Evolutionary conservation across 2,888 invertebrate species (phyloP), one percentile per base, ranked within the genome.

Genomic region (Cerastis leucographa): DNA sequence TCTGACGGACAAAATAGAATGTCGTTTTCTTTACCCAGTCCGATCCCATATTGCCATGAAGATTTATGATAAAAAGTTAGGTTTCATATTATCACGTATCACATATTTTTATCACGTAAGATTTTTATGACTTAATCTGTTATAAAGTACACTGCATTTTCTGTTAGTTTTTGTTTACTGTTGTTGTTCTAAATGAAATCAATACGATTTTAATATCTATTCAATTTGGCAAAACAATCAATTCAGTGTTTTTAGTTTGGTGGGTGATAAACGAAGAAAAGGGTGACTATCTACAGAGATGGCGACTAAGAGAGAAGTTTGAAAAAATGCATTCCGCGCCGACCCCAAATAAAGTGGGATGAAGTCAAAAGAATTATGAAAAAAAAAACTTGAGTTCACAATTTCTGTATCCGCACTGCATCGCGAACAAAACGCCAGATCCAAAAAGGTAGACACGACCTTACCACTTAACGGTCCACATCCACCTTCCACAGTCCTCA

Each of bases 381-480:
- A 49, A 49, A 4, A n/a, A 46, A 66, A 19, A 8, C 19, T 19
- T 19, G 8, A 64, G 46, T 35, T 64, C 9, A 7, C 11, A n/a
- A 22, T n/a, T 73, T 70, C 42, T 17, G 17, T 46, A 46, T 4
- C 25, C 17, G 35, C 44, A 56, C 29, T n/a, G 49, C 29, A 44
- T 5, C 56, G 67, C 54, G 66, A 72, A 67, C 71, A 72, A 66
- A n/a, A 29, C 61, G 17, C 66, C 0, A 49, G 62, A 7, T 14
- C n/a, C 11, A 64, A 80, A 81, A 44, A 29, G 17, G 65, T n/a
- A 71, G 80, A 76, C 59, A 77, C n/a, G 35, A 66, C 56, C 71
- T 71, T 12, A 69, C 64, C 12, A 22, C 59, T 71, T 42, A 81
- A 73, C 29, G 54, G 67, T 69, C 78, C 64, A 42, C 54, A 49